These are phyloP conservation scores for Dexiosoma caninum DNA, from an alignment of 2,888 invertebrate genomes.

Conservation along the genomic window DNA sequence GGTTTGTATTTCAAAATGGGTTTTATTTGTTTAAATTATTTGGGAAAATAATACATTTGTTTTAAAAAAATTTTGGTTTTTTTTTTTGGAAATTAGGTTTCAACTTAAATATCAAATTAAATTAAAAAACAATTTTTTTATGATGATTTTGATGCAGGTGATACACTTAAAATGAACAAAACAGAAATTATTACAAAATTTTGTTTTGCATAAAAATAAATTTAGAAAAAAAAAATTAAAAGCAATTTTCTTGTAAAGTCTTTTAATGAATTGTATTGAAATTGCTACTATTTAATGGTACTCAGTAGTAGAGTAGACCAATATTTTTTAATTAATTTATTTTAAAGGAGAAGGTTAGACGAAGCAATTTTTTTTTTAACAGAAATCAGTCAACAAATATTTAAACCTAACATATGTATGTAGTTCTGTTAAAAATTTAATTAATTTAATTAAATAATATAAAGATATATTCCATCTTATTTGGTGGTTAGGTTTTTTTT, in stretches of 20 bases:
- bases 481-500: too few species aligned
- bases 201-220: conserved; percentile 13
- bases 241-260: conserved; percentile 45
- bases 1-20: conserved; percentile 35
- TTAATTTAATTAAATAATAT: too few species aligned
- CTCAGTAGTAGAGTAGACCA: not conserved
- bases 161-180: conserved; percentile 58
- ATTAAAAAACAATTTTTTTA: conserved; percentile 15
- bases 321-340: not conserved
- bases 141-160: conserved; percentile 57
- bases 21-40: conserved; percentile 2
- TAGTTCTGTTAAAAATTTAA: too few species aligned
- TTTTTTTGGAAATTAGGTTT: conserved; percentile 14
- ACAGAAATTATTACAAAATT: not conserved
- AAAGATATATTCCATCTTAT: too few species aligned
- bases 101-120: conserved; percentile 8
- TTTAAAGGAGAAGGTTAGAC: too few species aligned
- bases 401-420: too few species aligned
- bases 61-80: conserved; percentile 25
- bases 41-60: conserved; percentile 4
- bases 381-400: too few species aligned
- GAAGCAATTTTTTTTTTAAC: too few species aligned
- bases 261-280: conserved; percentile 27
- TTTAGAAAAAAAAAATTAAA: conserved; percentile 22
- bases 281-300: not conserved